Evolutionary conservation across 2,113 vertebrate species (phyloP).

Genomic region (Engystomops pustulosus): DNA sequence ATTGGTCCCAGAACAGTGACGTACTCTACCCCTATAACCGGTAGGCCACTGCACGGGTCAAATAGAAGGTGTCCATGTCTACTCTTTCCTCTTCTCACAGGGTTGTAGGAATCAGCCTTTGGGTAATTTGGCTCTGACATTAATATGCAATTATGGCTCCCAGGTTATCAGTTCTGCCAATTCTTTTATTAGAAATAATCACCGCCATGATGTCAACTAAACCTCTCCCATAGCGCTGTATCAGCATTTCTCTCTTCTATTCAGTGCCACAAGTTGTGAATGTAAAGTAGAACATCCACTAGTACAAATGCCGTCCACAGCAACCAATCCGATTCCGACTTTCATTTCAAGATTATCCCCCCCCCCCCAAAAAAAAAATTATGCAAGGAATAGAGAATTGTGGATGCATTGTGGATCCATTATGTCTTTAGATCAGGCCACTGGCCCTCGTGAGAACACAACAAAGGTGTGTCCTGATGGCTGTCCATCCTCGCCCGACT

Average conservation of each 20-base stretch:
- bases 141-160: no score
- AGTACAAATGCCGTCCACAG: not conserved
- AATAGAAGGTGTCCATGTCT: not conserved
- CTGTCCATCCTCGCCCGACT: not conserved
- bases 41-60: not conserved
- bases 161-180: no score
- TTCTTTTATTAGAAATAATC: no score
- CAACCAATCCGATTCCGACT: not conserved
- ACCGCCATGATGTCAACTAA: no score
- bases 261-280: no score
- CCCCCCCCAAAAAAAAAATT: no score
- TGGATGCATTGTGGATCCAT: not conserved
- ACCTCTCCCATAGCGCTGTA: no score
- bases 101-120: not conserved
- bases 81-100: not conserved
- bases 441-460: not conserved
- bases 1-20: not conserved
- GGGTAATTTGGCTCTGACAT: no score
- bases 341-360: not conserved
- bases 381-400: not conserved
- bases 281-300: no score
- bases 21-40: not conserved
- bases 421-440: not conserved
- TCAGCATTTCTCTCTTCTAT: not conserved
- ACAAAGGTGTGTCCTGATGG: slow-evolving; percentile 28